A percentile compares a stretch with the other conserved stretches of the same genome.
phyloP scores from a whole-genome alignment of 2,888 invertebrate genomes.

The Pocota personata region DNA sequence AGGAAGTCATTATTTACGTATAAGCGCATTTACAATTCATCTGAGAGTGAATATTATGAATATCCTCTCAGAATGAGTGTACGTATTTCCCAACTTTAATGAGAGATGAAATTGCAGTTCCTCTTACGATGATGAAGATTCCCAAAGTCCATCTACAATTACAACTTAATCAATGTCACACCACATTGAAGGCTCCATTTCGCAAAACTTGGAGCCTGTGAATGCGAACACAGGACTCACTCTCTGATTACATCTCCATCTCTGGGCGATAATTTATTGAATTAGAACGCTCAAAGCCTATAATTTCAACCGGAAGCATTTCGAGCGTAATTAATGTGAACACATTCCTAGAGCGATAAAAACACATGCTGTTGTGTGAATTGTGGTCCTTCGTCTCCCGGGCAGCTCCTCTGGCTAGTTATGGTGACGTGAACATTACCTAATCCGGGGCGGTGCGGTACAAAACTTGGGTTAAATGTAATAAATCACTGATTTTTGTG shows the following conservation, averaged over 20 bases:
- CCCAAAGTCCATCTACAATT: constrained; percentile 10
- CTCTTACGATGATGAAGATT: neutral
- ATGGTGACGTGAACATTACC: neutral
- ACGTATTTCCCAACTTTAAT: constrained; percentile 15
- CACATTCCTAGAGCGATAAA: constrained; percentile 31
- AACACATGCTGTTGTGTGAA: constrained; percentile 40
- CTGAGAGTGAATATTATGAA: constrained; percentile 29
- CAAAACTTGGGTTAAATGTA: constrained; percentile 14
- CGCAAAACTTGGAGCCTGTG: neutral
- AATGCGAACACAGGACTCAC: neutral
- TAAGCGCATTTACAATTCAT: constrained; percentile 30
- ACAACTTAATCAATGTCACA: constrained; percentile 53
- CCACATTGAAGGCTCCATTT: constrained; percentile 2
- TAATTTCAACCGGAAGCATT: constrained; percentile 45
- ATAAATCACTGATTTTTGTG: constrained; percentile 47
- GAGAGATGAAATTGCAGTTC: constrained; percentile 34
- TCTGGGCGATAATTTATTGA: constrained; percentile 37
- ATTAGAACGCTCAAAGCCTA: constrained; percentile 46
- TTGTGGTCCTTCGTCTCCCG: neutral
- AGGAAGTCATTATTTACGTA: constrained; percentile 52
- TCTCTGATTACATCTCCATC: constrained; percentile 10
- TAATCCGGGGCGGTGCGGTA: neutral
- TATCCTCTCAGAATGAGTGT: neutral
- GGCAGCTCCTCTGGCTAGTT: neutral
- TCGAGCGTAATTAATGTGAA: constrained; percentile 57